Evolutionary conservation across 2,888 invertebrate species (phyloP), one percentile per base, ranked within the genome.

Genomic region (Vandiemenella viatica): DNA sequence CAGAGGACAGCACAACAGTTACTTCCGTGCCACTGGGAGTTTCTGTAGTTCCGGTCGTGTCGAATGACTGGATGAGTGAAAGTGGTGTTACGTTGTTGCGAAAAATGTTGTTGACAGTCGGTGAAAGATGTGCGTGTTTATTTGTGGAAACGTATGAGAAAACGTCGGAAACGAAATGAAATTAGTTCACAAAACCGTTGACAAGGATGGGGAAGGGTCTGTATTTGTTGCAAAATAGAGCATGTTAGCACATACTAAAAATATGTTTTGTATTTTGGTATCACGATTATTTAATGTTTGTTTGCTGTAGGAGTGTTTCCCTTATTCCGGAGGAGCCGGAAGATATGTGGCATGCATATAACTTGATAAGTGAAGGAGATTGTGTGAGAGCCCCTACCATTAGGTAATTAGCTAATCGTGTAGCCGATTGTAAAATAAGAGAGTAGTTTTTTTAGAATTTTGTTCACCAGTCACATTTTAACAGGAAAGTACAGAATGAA

Each of bases 301-400:
- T 32, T 4, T 4, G 2, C 63, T 64, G 44, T 57, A 90, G 89
- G 66, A 76, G 75, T 60, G 80, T 96, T 54, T 77, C 77, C 52
- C 78, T 98, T 59, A 75, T 93, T 55, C 88, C 97, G 2, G 97
- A 98, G 63, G 95, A 98, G 65, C 76, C 89, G 1, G 98, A 98
- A 66, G 98, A 98, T 66, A 96, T 98, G 88, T 98, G 98, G 98
- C 97, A 98, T 69, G 88, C 92, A 2, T 98, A 90, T 69, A 98
- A 98, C 71, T 73, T 98, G 50, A 87, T 99, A 53, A 73, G 83
- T 4, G 81, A 85, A 59, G 91, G 91, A 10, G 97, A 97, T 69
- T 78, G 79, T 46, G 85, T 97, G 16, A 82, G 83, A 37, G 84
- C 90, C 54, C 85, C 92, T 13, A 95, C 95, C 4, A 83, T 92